phyloP scores from a whole-genome alignment of 2,113 vertebrate genomes.

The Apodemus sylvaticus region DNA sequence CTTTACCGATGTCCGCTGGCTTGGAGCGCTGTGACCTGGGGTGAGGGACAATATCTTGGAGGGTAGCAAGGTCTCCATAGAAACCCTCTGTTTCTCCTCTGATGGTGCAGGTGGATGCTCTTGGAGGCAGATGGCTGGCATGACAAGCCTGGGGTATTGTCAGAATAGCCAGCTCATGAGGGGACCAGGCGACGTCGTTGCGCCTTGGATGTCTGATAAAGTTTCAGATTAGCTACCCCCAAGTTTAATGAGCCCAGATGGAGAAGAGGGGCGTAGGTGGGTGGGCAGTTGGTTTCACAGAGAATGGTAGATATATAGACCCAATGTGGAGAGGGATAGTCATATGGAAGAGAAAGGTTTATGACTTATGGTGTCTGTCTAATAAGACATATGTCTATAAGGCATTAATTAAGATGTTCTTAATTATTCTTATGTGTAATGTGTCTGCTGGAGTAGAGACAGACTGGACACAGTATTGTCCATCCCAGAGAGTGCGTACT shows the following conservation, averaged over 20 bases:
- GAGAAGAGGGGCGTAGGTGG: not conserved
- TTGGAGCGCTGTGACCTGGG: not conserved
- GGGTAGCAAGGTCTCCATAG: accelerated
- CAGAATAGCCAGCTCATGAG: not conserved
- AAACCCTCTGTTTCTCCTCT: not conserved
- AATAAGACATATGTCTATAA: not conserved
- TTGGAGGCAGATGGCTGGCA: not conserved
- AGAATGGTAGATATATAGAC: not conserved
- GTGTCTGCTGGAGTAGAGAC: accelerated
- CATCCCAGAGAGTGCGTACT: accelerated
- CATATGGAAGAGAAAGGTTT: not conserved
- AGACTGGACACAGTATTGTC: too few species aligned
- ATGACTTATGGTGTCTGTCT: not conserved
- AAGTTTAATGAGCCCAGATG: not conserved
- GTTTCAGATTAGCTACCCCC: too few species aligned
- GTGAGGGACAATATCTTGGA: accelerated
- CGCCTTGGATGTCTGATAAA: not conserved
- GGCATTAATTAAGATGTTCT: too few species aligned
- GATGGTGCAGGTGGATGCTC: not conserved
- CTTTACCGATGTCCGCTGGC: not conserved
- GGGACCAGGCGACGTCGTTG: not conserved
- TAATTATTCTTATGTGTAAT: not conserved
- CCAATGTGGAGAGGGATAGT: not conserved
- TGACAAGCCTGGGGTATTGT: too few species aligned
- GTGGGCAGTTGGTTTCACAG: not conserved